Base-by-base conservation (phyloP, 1,140 invertebrate species). In the Listronotus oregonensis region DNA sequence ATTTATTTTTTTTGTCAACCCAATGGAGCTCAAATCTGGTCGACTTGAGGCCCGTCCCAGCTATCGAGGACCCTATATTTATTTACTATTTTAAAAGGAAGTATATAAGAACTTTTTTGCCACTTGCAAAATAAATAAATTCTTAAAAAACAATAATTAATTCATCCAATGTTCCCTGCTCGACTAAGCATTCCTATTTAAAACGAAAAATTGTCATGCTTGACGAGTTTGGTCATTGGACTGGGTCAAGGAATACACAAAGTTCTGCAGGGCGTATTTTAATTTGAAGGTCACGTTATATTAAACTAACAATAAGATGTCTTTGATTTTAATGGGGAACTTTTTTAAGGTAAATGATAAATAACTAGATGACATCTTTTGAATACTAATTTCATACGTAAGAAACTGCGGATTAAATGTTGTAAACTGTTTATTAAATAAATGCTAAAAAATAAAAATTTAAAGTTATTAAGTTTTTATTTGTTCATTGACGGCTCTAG, bases 131-230 rank as follows among this genome's bases (percentile, higher is more conserved):
- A 37, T 37, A 37, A 37, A 37, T 10, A 10, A 7, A 37, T 37
- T 37, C 34, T 37, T 4, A 37, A 2, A 37, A 37, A 37, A 37
- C 8, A 9, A 37, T 10, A 37, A 37, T 37, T 10, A 52, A 43
- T 40, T 67, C 62, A 0, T 39, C 47, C 5, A 67, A 39, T 17
- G 6, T 43, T 44, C 51, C 17, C 31, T 57, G 44, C 47, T 67
- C 66, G 31, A 54, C 57, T 55, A 47, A 47, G n/a, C 44, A 47
- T 18, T 47, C 8, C n/a, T 47, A 47, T 47, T 47, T 47, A 47
- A 47, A 47, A 47, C 6, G n/a, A 27, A 18, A 18, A 18, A 47
- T 47, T 47, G 44, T 27, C 44, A 47, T 47, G 44, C 44, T 47
- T 14, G 44, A 27, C 44, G n/a, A 18, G 44, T 27, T 17, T 18